These are phyloP conservation scores for Pluvianellus socialis DNA, from an alignment of 2,113 vertebrate species.

Conservation along the genomic window DNA sequence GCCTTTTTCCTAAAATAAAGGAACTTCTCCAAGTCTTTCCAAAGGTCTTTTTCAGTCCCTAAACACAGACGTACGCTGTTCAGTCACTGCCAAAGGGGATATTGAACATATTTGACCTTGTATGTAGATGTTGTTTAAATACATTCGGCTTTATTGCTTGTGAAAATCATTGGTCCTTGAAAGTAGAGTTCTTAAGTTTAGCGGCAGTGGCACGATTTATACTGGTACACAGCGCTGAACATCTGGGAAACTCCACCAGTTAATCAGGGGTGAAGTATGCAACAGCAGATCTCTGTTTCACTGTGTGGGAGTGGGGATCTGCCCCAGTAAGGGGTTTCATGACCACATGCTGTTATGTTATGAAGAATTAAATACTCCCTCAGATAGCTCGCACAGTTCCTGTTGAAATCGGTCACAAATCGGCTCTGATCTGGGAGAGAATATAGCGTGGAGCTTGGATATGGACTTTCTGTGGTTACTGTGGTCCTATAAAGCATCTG, in stretches of 20 bases:
- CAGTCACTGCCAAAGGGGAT: slow-evolving; percentile 37
- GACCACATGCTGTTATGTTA: background rate
- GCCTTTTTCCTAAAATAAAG: slow-evolving; percentile 20
- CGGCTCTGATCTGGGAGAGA: background rate
- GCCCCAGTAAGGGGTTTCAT: background rate
- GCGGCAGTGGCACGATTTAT: background rate
- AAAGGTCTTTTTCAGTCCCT: background rate
- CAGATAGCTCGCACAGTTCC: background rate
- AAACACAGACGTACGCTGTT: background rate
- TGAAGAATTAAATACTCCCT: slow-evolving; percentile 11
- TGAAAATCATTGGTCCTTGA: slow-evolving; percentile 29
- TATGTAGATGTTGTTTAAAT: slow-evolving; percentile 31
- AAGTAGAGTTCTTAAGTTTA: background rate
- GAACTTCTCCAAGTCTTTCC: slow-evolving; percentile 22
- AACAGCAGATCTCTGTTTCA: background rate
- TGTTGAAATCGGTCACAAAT: background rate
- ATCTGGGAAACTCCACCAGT: background rate
- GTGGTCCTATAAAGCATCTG: slow-evolving; percentile 18
- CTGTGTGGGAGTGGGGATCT: background rate
- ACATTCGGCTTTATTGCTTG: slow-evolving; percentile 25
- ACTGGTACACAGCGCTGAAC: background rate
- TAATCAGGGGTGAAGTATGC: background rate
- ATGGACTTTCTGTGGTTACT: slow-evolving; percentile 22
- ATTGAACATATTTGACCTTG: slow-evolving; percentile 8
- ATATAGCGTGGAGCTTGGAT: background rate